Base-by-base conservation (phyloP, 2,797 vertebrate genomes). In the Hybognathus amarus region DNA sequence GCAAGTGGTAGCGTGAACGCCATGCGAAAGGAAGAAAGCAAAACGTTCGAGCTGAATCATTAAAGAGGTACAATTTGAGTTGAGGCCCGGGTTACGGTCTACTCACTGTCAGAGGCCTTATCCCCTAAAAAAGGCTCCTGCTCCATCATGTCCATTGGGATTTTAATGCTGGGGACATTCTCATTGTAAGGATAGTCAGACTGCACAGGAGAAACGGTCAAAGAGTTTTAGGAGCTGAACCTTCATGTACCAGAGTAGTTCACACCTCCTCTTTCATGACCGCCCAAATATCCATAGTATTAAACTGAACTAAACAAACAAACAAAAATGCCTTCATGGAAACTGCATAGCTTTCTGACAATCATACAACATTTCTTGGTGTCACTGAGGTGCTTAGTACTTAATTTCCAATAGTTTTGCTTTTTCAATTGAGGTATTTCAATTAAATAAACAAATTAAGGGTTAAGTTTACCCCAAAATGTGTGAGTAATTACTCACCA, bases 61-160 rank as follows among this genome's bases (percentile, higher is more conserved):
- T 66, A 68, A 45, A 80, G 50, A 80, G 67, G 50, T 40, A 40
- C 76, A 85, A 75, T 67, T 52, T 27, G 76, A 86, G 59, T 20
- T 52, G 40, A 66, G 77, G 74, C 8, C 71, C 91, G 90, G 80
- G 88, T 89, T 93, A 86, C 80, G 87, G 84, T 94, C 92, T 98
- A 99, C 98, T 99, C 97, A 99, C 98, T 96, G 95, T 98, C 97
- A 1, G 95, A 94, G 93, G 96, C 92, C 95, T 97, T 97, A 95
- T 97, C 97, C 91, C 96, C 96, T 96, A 99, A 96, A 96, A 99
- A 99, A 92, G 97, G 97, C 87, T 99, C 96, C 90, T 99, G 96
- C 93, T 99, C 98, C 97, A 99, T 96, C 94, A 98, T 97, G 95
- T 99, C 98, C 97, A 99, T 97, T 92, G 97, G 97, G 86, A 99